These are phyloP conservation scores for Nasonia oneida DNA, from an alignment of 2,888 invertebrate species.

Conservation along the genomic window DNA sequence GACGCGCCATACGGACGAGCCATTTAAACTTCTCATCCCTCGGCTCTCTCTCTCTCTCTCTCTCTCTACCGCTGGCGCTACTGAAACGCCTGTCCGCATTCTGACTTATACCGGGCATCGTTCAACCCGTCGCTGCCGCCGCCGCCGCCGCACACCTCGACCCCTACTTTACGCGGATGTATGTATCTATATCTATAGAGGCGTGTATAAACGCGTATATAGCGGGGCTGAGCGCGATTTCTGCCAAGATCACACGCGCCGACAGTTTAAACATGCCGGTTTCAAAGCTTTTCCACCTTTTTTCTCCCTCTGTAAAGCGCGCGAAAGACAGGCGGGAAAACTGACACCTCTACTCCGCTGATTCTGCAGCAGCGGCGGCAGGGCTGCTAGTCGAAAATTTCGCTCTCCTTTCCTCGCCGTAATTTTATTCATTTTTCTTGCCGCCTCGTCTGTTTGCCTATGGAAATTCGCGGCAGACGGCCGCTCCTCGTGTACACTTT, in stretches of 20 bases:
- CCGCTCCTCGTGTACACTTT: constrained; percentile 68
- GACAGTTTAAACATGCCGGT: constrained; percentile 50
- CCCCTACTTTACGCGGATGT: constrained; percentile 10
- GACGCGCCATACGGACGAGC: constrained; percentile 79
- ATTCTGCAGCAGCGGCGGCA: not conserved
- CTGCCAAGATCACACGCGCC: constrained; percentile 58
- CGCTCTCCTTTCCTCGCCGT: constrained; percentile 72
- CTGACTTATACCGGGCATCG: constrained; percentile 79
- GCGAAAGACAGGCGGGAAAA: constrained; percentile 42
- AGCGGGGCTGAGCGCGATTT: constrained; percentile 12
- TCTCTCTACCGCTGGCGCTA: constrained; percentile 68
- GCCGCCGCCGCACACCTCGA: not conserved
- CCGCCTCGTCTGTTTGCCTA: constrained; percentile 61
- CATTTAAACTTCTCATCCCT: constrained; percentile 79
- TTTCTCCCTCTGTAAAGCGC: not conserved
- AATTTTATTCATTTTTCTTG: constrained; percentile 75
- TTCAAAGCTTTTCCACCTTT: not conserved
- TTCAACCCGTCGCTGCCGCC: constrained; percentile 70
- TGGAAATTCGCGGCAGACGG: constrained; percentile 56
- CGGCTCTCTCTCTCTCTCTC: constrained; percentile 61
- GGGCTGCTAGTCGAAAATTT: constrained; percentile 66
- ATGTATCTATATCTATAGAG: not conserved
- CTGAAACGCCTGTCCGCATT: constrained; percentile 77
- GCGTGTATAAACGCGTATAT: not conserved
- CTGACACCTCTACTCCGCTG: constrained; percentile 32